Base-by-base conservation (phyloP, 2,888 invertebrate species). In the Megamerina dolium region DNA sequence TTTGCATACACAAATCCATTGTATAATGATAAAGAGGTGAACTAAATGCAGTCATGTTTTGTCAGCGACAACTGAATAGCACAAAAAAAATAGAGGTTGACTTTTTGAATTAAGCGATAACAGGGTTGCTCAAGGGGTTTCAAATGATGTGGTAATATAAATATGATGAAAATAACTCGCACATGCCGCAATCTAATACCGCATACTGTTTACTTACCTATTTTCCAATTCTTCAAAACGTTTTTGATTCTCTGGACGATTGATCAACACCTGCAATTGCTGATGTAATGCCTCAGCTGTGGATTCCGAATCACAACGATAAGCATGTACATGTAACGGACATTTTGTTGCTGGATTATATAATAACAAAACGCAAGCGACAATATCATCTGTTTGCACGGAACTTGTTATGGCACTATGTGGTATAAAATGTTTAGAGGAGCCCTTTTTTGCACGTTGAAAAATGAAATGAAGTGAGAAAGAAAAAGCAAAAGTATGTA, bases 321-420 rank as follows among this genome's bases (percentile, higher is more conserved):
- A 96, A 41, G 92, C 94, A 68, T 97, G 96, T 3, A 94, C 92
- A 66, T 96, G 95, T 19, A 96, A 83, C 1, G 94, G 94, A 66
- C 92, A 91, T 55, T 89, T 87, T 8, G 94, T 94, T 43, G 90
- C 83, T 1, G 95, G 94, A 74, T 96, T 96, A 68, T 90, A 93
- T 2, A 96, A 80, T 35, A 96, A 76, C 52, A 95, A 78, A 43
- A 96, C 92, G 58, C 91, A 91, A 2, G 93, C 91, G 33, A 96
- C 94, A 31, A 95, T 83, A 64, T 97, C 96, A 42, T 88, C 89
- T 46, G 88, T 85, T 55, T 91, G 90, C 58, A 87, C 84, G 14
- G 89, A 89, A 66, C 87, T 91, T 34, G 94, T 89, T 66, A 94
- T 87, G 65, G 91, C 90, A 73, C 91, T 87, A 68, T 91, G 90